Evolutionary conservation across 2,113 vertebrate species (phyloP).

Genomic region (Candoia aspera): DNA sequence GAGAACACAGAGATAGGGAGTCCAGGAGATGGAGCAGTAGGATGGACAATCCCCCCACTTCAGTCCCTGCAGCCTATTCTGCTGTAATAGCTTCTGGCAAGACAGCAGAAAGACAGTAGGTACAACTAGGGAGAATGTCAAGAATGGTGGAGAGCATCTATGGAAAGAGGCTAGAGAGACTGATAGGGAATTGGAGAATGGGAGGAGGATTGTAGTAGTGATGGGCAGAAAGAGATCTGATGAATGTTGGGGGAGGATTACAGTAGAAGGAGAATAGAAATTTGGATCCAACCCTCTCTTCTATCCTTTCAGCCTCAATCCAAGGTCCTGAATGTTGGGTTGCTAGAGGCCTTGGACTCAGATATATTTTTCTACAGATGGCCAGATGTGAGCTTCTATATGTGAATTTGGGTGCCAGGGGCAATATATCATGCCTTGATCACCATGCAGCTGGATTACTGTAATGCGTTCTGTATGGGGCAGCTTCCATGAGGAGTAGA

Average conservation of each 20-base stretch:
- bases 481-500: too few relatives aligned
- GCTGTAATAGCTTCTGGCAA: neutral
- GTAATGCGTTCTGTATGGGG: too few relatives aligned
- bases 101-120: neutral
- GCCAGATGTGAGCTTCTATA: neutral
- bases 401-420: neutral
- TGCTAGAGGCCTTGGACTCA: neutral
- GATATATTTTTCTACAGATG: neutral
- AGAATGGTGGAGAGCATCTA: neutral
- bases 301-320: neutral
- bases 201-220: neutral
- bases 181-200: neutral
- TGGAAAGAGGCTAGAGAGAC: neutral
- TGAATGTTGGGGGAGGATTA: neutral
- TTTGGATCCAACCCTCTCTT: neutral
- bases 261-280: neutral
- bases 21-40: neutral
- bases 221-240: neutral
- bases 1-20: neutral
- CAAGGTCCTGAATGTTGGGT: neutral
- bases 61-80: neutral
- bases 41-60: neutral
- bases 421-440: neutral
- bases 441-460: neutral
- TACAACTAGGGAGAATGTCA: neutral